Evolutionary conservation across 2,888 invertebrate genomes (phyloP).

Genomic region (Brachyptera putata): DNA sequence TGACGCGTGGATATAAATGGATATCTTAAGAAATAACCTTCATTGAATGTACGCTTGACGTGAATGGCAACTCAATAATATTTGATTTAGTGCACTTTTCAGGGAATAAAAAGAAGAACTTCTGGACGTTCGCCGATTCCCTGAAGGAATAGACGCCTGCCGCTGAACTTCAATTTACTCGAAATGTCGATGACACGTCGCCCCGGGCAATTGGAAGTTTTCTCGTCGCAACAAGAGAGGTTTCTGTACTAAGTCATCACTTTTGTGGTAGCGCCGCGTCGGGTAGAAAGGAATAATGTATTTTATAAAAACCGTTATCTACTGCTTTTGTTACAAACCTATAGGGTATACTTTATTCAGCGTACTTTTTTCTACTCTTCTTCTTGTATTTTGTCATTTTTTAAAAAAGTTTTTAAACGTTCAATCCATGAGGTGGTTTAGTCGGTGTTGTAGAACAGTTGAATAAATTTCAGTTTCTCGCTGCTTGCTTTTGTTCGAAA

Average conservation of each 20-base stretch:
- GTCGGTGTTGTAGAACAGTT: too few relatives aligned
- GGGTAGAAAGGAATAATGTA: conserved; percentile 2
- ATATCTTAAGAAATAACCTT: background rate
- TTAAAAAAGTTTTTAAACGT: too few relatives aligned
- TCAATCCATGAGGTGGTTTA: too few relatives aligned
- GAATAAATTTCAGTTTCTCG: too few relatives aligned
- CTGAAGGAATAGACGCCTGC: background rate
- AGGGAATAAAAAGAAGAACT: background rate
- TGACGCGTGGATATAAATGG: conserved; percentile 4
- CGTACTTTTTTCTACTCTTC: too few relatives aligned
- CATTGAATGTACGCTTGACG: background rate
- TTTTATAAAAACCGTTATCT: conserved; percentile 3
- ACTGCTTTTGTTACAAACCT: too few relatives aligned
- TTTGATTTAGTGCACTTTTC: conserved; percentile 7
- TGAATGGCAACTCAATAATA: conserved; percentile 1
- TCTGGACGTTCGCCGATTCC: background rate
- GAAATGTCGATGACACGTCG: conserved; percentile 14
- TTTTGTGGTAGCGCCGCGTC: background rate
- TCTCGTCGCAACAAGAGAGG: background rate
- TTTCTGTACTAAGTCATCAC: conserved; percentile 5
- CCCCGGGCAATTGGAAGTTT: conserved; percentile 10
- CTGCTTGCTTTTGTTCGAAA: too few relatives aligned
- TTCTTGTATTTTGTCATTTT: too few relatives aligned
- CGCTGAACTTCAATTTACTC: conserved; percentile 9
- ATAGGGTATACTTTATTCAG: too few relatives aligned